Conservation (phyloP, 2,888 invertebrate genomes). For the Salticus scenicus region DNA sequence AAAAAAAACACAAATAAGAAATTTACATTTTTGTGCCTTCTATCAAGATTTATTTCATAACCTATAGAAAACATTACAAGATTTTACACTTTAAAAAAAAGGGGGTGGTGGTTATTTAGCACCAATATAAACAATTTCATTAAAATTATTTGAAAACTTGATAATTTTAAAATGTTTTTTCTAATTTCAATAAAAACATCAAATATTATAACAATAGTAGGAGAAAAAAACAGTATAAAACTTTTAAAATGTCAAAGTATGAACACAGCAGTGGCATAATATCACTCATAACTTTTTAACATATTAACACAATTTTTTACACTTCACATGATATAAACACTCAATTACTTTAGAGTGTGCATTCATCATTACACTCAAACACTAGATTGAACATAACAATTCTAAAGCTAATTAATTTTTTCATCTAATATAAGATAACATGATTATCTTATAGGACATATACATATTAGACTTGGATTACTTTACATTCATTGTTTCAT, state of each 20-base stretch:
- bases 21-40: not conserved
- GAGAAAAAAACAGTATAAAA: slow-evolving; percentile 23
- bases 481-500: too few species aligned
- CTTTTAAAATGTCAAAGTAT: slow-evolving; percentile 50
- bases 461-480: too few species aligned
- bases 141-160: slow-evolving; percentile 18
- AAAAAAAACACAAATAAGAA: not conserved
- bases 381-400: slow-evolving; percentile 8
- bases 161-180: not conserved
- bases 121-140: slow-evolving; percentile 20
- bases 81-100: not conserved
- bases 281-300: slow-evolving; percentile 31
- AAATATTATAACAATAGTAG: slow-evolving; percentile 16
- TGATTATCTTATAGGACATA: too few species aligned
- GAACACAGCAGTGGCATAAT: slow-evolving; percentile 58
- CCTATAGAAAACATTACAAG: slow-evolving; percentile 14
- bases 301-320: slow-evolving; percentile 35
- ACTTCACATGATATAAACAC: slow-evolving; percentile 15
- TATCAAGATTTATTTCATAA: slow-evolving; percentile 17
- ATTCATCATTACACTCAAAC: slow-evolving; percentile 18
- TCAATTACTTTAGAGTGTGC: slow-evolving; percentile 17
- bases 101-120: slow-evolving; percentile 6
- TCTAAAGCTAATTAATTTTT: slow-evolving; percentile 13
- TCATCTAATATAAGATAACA: not conserved
- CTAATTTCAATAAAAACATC: slow-evolving; percentile 1